Percentiles rank a stretch among this genome's conserved stretches.
Evolutionary conservation across 1,140 invertebrate genomes (phyloP).

Genomic region (Cydia amplana): DNA sequence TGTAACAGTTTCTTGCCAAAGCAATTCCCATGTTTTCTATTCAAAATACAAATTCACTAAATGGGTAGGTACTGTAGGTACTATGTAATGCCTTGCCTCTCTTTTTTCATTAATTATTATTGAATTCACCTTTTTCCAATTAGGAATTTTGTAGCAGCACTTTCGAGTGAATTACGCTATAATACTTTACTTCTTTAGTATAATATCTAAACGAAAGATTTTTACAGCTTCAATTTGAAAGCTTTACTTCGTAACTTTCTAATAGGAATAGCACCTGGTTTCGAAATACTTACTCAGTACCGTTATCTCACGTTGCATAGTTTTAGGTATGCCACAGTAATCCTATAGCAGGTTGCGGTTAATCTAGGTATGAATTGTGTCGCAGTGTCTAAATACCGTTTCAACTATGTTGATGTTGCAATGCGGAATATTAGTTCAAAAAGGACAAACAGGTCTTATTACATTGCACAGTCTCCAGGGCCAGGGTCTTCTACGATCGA

Average conservation of each 20-base stretch:
- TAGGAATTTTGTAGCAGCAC: not conserved
- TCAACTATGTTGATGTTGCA: conserved; percentile 6
- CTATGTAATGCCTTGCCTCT: not conserved
- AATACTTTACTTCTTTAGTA: not conserved
- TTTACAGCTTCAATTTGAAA: not conserved
- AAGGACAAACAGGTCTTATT: not conserved
- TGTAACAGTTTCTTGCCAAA: no score
- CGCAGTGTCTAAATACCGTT: not conserved
- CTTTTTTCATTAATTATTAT: not conserved
- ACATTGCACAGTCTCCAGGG: not conserved
- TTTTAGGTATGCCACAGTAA: conserved; percentile 3
- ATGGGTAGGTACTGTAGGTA: not conserved
- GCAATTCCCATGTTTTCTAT: no score
- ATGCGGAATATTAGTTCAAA: not conserved
- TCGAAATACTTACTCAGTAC: not conserved
- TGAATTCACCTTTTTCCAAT: not conserved
- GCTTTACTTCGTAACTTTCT: not conserved
- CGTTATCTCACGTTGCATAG: not conserved
- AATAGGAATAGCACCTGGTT: not conserved
- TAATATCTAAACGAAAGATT: not conserved
- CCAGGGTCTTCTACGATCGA: no score
- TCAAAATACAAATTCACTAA: no score
- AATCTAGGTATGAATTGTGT: conserved; percentile 24
- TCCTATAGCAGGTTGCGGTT: conserved; percentile 25
- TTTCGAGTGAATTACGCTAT: no score